phyloP scores from a whole-genome alignment of 2,113 vertebrate genomes.

The Onychorhynchus coronatus region DNA sequence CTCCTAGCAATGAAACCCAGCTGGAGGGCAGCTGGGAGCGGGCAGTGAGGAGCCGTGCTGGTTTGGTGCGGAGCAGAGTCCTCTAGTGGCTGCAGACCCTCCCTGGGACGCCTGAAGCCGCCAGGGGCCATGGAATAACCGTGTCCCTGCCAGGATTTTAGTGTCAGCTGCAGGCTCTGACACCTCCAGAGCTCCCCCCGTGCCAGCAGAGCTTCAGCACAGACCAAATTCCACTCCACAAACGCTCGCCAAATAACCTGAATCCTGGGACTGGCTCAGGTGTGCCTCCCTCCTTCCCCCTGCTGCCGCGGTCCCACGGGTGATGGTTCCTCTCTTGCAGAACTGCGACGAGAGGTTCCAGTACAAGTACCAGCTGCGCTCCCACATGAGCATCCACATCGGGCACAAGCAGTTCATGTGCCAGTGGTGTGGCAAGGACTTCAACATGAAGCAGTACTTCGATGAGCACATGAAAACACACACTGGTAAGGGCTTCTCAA shows the following conservation, averaged over 20 bases:
- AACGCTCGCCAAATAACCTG: too few relatives aligned
- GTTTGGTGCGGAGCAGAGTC: slow-evolving; percentile 16
- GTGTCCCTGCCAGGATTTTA: not conserved
- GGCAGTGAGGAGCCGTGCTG: not conserved
- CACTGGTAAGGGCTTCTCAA: slow-evolving; percentile 66
- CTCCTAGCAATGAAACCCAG: not conserved
- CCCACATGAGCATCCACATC: slow-evolving; percentile 84
- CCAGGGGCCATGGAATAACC: not conserved
- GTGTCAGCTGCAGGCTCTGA: not conserved
- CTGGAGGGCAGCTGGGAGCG: not conserved
- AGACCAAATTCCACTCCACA: not conserved
- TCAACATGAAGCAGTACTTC: slow-evolving; percentile 86
- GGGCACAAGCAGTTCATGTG: slow-evolving; percentile 87
- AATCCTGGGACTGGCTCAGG: not conserved
- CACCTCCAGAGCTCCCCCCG: not conserved
- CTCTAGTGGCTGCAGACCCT: slow-evolving; percentile 21
- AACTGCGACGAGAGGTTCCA: slow-evolving; percentile 93
- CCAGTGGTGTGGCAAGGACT: slow-evolving; percentile 85
- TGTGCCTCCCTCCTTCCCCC: not conserved
- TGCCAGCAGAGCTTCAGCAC: not conserved
- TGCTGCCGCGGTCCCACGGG: not conserved
- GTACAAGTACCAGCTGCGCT: slow-evolving; percentile 85
- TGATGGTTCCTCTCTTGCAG: slow-evolving; percentile 59
- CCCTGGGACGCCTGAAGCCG: not conserved
- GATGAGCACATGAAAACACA: slow-evolving; percentile 84